phyloP scores from a whole-genome alignment of 2,113 vertebrate species.

The Baryphthengus martii region DNA sequence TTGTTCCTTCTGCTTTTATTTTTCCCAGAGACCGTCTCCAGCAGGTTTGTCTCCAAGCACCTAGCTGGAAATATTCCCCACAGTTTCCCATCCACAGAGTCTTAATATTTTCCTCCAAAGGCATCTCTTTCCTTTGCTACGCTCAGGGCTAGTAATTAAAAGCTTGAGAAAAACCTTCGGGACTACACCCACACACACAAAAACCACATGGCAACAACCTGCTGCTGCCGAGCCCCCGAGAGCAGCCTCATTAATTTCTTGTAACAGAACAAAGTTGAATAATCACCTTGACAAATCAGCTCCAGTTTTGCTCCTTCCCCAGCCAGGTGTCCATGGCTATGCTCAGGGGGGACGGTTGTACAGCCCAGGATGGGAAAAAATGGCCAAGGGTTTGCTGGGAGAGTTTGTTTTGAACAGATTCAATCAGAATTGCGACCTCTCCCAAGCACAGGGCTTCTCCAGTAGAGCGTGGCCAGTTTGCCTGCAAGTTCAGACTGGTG shows the following conservation, averaged over 20 bases:
- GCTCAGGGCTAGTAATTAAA: conserved; percentile 5
- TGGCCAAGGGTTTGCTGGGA: not conserved
- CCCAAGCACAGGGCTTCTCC: not conserved
- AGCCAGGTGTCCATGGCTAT: fast-evolving
- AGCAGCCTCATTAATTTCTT: conserved; percentile 25
- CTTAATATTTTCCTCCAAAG: not conserved
- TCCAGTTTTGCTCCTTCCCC: not conserved
- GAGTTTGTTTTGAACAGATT: fast-evolving
- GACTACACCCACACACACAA: conserved; percentile 17
- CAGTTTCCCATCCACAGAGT: not conserved
- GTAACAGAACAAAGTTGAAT: not conserved
- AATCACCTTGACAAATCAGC: not conserved
- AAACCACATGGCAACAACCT: conserved; percentile 30
- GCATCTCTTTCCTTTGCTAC: not conserved
- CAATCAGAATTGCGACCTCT: not conserved
- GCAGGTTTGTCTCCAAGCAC: not conserved
- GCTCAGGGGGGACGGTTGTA: fast-evolving
- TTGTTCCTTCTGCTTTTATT: not conserved
- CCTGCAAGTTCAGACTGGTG: no score
- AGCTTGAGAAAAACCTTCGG: conserved; percentile 27
- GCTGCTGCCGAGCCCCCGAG: conserved; percentile 23
- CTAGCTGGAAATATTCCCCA: not conserved
- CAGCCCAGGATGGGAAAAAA: fast-evolving
- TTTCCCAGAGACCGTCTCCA: not conserved
- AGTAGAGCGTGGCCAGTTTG: not conserved